Evolutionary conservation across 2,888 invertebrate genomes (phyloP).

Genomic region (Heterodera filipjevi): DNA sequence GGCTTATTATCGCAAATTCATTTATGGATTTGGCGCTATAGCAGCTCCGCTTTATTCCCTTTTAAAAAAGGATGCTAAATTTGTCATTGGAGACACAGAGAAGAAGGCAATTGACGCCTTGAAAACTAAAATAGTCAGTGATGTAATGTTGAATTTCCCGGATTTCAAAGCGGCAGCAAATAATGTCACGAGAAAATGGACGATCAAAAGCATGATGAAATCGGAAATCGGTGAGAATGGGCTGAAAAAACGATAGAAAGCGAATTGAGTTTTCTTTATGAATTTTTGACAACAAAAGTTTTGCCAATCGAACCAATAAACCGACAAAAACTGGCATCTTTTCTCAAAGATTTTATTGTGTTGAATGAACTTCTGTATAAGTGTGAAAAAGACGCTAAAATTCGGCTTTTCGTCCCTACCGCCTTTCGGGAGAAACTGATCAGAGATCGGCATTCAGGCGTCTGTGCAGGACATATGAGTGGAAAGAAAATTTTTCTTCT

Average conservation of each 20-base stretch:
- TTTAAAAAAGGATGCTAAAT: too few relatives aligned
- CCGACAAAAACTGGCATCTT: too few relatives aligned
- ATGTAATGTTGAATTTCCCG: conserved; percentile 43
- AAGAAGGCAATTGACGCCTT: conserved; percentile 41
- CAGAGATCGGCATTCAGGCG: conserved; percentile 35
- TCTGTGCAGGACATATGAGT: conserved; percentile 40
- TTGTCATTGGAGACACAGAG: conserved; percentile 29
- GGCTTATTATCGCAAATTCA: too few relatives aligned
- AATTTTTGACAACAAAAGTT: background rate
- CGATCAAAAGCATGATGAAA: too few relatives aligned
- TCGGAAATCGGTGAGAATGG: conserved; percentile 7
- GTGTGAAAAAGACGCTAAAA: too few relatives aligned
- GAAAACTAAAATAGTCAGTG: conserved; percentile 29
- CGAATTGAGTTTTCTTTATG: conserved; percentile 14
- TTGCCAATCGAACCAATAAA: background rate
- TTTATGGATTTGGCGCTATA: too few relatives aligned
- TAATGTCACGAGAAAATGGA: conserved; percentile 22
- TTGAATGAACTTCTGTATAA: too few relatives aligned
- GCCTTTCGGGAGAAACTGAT: conserved; percentile 25
- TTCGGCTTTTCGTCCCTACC: conserved; percentile 30
- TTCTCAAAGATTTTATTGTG: too few relatives aligned
- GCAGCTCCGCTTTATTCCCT: too few relatives aligned
- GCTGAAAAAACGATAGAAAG: conserved; percentile 14
- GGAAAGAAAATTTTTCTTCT: conserved; percentile 33
- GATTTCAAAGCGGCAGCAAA: conserved; percentile 40